Evolutionary conservation across 2,888 invertebrate species (phyloP), one percentile per base, ranked within the genome.

Genomic region (Scaptomyza caliginosa): DNA sequence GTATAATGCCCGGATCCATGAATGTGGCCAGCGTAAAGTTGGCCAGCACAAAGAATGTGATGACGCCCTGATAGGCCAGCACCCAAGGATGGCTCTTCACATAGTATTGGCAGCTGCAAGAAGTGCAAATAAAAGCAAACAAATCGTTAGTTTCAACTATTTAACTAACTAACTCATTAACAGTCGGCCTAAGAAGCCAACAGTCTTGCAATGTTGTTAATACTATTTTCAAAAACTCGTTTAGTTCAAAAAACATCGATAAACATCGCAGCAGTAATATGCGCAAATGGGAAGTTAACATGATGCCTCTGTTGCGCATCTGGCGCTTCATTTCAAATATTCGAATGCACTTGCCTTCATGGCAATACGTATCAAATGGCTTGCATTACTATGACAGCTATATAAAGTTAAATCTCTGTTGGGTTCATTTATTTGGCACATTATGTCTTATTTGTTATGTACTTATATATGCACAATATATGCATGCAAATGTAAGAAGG

Each of bases 21-120:
- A 99, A 98, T 89, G 99, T 99, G 86, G 99, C 99, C 93, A 99
- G 93, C 84, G 98, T 97, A 92, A 99, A 98, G 94, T 99, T 99
- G 92, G 98, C 96, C 92, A 99, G 93, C 89, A 99, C 99, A 93
- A 99, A 98, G 92, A 99, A 95, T 86, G 98, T 97, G 90, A 99
- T 95, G 85, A 99, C 94, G 86, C 96, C 97, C 93, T 99, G 98
- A 91, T 95, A 95, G 88, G 97, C 96, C 77, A 97, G 96, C 82
- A 98, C 96, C 96, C 97, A 97, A 94, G 96, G 95, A 92, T 96
- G 94, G 85, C 93, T 93, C 91, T 93, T 93, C 87, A 96, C 93
- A 92, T 97, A 97, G 92, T 95, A 96, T 92, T 95, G 95, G 92
- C 97, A 97, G 91, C 97, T 98, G 93, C 3, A 77, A 63, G 24